These are phyloP conservation scores for Pseudomugil gertrudae DNA, from an alignment of 2,797 vertebrate genomes.

Conservation along the genomic window DNA sequence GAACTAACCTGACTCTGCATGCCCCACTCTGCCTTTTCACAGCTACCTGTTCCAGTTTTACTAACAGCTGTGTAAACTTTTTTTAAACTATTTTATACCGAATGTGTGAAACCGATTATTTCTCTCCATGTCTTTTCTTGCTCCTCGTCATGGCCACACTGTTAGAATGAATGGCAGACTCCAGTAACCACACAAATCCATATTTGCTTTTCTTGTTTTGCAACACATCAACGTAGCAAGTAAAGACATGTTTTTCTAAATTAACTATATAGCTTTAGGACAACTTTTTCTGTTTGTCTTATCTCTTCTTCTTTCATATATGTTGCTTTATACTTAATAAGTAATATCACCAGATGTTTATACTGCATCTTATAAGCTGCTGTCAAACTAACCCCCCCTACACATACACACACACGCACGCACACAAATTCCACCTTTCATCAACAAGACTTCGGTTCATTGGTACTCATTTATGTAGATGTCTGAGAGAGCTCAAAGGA, in stretches of 20 bases:
- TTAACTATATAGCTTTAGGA: not conserved
- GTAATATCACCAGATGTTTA: not conserved
- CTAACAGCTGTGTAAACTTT: not conserved
- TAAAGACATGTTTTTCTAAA: not conserved
- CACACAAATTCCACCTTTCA: slow-evolving; percentile 70
- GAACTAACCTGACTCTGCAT: slow-evolving; percentile 48
- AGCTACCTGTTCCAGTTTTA: slow-evolving; percentile 2
- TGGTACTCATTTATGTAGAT: slow-evolving; percentile 45
- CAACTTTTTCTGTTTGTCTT: not conserved
- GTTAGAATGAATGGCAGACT: not conserved
- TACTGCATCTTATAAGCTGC: not conserved
- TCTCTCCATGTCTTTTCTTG: not conserved
- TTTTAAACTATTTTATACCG: not conserved
- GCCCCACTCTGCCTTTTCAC: slow-evolving; percentile 15
- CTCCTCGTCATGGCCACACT: not conserved
- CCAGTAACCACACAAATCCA: not conserved
- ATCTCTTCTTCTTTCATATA: not conserved
- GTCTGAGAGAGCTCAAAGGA: slow-evolving; percentile 55
- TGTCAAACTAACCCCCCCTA: no score
- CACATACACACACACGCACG: no score
- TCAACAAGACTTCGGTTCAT: slow-evolving; percentile 60
- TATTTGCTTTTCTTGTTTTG: not conserved
- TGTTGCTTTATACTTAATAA: not conserved
- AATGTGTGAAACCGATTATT: not conserved
- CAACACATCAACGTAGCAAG: not conserved